Percentiles rank a stretch among this genome's conserved stretches.
These are phyloP conservation scores for Drosophila ananassae DNA, from an alignment of 1,140 invertebrate genomes.

Conservation along the genomic window DNA sequence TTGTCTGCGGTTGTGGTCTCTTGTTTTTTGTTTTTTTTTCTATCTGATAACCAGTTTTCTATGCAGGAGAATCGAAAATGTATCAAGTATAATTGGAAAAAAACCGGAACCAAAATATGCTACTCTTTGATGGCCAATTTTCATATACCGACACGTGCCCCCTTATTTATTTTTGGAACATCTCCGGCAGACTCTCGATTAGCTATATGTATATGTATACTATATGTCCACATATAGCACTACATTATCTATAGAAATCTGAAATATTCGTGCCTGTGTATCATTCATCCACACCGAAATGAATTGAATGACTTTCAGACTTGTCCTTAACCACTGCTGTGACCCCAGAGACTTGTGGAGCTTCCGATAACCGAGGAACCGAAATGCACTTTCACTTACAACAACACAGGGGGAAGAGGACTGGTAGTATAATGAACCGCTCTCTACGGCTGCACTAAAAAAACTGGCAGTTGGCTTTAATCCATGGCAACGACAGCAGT, in stretches of 20 bases:
- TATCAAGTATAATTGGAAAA: constrained; percentile 32
- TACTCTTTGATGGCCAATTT: constrained; percentile 25
- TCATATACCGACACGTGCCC: constrained; percentile 55
- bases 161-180: constrained; percentile 63
- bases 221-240: constrained; percentile 16
- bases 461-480: constrained; percentile 62
- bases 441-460: constrained; percentile 62
- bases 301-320: constrained; percentile 31
- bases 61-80: constrained; percentile 19
- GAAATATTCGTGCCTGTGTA: neutral
- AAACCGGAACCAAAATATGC: constrained; percentile 50
- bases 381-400: constrained; percentile 72
- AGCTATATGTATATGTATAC: constrained; percentile 33
- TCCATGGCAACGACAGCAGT: constrained; percentile 33
- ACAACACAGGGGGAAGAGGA: constrained; percentile 35
- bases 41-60: constrained; percentile 71
- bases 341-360: constrained; percentile 48
- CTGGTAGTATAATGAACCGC: constrained; percentile 44
- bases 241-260: constrained; percentile 15
- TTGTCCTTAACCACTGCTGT: constrained; percentile 55
- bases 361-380: constrained; percentile 35
- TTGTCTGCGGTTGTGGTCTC: constrained; percentile 18
- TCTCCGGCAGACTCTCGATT: constrained; percentile 45
- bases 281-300: constrained; percentile 1
- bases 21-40: constrained; percentile 40